phyloP scores from a whole-genome alignment of 2,888 invertebrate genomes.

The Adela reaumurella region DNA sequence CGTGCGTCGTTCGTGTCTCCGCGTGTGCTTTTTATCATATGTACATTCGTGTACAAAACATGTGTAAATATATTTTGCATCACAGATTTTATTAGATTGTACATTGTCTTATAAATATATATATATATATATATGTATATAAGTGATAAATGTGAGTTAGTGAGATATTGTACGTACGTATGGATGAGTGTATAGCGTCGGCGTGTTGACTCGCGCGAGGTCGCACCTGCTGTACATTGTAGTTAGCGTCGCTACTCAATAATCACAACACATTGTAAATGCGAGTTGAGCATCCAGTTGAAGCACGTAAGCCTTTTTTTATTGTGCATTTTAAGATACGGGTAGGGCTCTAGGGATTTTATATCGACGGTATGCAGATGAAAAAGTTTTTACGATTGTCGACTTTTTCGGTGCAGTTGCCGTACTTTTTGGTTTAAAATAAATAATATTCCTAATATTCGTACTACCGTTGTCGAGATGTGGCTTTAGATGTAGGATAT shows the following conservation, averaged over 20 bases:
- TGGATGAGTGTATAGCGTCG: constrained; percentile 42
- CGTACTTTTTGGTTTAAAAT: no score
- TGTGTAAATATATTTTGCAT: constrained; percentile 49
- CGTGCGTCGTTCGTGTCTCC: not conserved
- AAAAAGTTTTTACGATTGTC: no score
- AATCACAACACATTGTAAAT: not conserved
- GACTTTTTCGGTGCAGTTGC: no score
- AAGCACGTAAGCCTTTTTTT: not conserved
- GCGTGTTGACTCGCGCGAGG: constrained; percentile 25
- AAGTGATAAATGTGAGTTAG: constrained; percentile 18
- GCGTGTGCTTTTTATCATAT: constrained; percentile 37
- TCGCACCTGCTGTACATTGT: constrained; percentile 7
- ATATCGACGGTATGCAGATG: no score
- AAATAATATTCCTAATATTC: no score
- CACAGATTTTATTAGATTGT: constrained; percentile 25
- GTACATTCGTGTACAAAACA: constrained; percentile 30
- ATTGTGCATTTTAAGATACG: not conserved
- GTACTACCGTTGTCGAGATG: no score
- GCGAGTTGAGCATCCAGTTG: not conserved
- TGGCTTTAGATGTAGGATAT: no score
- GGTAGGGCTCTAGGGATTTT: no score
- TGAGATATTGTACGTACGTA: constrained; percentile 37
- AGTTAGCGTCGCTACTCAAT: constrained; percentile 7
- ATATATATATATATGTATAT: constrained; percentile 22
- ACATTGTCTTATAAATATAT: constrained; percentile 34